Conservation (phyloP, 2,797 vertebrate genomes). For the Hypotaenidia philippensis region DNA sequence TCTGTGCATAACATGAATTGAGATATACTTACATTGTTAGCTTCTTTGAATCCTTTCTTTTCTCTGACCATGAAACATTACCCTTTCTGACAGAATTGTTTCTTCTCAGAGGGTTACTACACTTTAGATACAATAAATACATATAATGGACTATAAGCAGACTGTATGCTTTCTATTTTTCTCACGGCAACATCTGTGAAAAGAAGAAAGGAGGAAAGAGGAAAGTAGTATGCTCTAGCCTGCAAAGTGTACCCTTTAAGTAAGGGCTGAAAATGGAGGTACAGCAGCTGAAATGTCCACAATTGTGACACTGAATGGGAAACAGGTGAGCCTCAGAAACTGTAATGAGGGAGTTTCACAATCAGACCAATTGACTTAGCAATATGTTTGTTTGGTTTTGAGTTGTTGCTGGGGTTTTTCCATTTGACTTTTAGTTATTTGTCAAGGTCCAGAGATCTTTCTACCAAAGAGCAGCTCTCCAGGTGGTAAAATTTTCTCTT, state of each 20-base stretch:
- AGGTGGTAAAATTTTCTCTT: neutral
- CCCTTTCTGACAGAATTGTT: constrained; percentile 19
- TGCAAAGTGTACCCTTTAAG: neutral
- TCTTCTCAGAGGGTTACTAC: neutral
- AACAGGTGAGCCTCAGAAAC: neutral
- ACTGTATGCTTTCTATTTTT: neutral
- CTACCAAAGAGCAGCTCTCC: neutral
- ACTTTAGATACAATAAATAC: constrained; percentile 14
- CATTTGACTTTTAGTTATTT: constrained; percentile 5
- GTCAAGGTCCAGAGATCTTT: neutral
- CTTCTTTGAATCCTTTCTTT: constrained; percentile 48
- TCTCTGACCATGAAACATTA: neutral
- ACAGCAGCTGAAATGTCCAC: neutral
- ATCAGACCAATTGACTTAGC: neutral
- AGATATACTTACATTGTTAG: neutral
- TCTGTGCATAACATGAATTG: neutral
- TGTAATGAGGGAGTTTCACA: neutral
- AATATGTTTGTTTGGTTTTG: neutral
- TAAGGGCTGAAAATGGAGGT: neutral
- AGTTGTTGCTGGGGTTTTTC: neutral
- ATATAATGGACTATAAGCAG: neutral
- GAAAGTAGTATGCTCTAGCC: neutral
- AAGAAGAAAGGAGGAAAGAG: neutral
- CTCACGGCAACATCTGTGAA: neutral
- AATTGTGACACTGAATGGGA: neutral